Evolutionary conservation across 2,797 vertebrate genomes (phyloP).

Genomic region (Buphagus erythrorhynchus): DNA sequence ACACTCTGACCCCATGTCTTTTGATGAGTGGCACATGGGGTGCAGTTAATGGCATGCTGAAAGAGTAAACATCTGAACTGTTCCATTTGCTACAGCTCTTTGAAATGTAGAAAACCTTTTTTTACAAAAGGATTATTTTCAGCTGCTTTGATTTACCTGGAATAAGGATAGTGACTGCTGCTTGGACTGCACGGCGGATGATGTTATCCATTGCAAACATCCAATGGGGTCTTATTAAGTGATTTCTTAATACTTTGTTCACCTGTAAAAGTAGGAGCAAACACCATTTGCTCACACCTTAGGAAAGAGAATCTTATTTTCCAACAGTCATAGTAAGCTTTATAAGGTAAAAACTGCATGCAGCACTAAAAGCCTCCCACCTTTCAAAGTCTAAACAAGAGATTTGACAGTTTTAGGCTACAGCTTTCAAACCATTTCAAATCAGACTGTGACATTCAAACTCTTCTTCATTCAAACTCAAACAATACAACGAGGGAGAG

Average conservation of each 20-base stretch:
- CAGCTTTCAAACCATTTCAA: background rate
- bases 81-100: background rate
- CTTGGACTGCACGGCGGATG: conserved; percentile 91
- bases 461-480: background rate
- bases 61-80: background rate
- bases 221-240: conserved; percentile 94
- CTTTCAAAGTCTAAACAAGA: background rate
- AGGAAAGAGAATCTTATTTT: background rate
- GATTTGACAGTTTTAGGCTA: background rate
- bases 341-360: background rate
- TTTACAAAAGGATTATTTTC: background rate
- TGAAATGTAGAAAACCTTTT: background rate
- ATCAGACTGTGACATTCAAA: background rate
- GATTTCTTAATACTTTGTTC: conserved; percentile 91
- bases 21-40: background rate
- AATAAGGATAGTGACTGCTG: conserved; percentile 92
- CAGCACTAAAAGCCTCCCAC: background rate
- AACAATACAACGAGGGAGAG: background rate
- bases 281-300: background rate
- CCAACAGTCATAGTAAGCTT: background rate
- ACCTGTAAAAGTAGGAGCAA: conserved; percentile 78
- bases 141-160: conserved; percentile 80
- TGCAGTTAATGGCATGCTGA: background rate
- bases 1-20: background rate
- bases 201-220: conserved; percentile 98